Evolutionary conservation across 2,888 invertebrate species (phyloP).

Genomic region (Athalia circularis): DNA sequence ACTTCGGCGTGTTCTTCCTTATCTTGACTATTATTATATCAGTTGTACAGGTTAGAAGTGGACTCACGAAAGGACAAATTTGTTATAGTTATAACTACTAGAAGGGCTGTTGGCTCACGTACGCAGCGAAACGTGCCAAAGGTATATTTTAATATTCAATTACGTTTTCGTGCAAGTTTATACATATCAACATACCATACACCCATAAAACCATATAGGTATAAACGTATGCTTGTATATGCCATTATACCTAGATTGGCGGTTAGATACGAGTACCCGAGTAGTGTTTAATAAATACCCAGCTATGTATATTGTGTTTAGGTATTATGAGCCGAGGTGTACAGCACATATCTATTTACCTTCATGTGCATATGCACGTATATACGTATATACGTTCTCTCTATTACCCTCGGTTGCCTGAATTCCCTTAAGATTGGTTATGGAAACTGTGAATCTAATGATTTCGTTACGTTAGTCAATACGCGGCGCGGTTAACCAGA

Average conservation of each 20-base stretch:
- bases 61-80: slow-evolving; percentile 23
- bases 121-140: slow-evolving; percentile 34
- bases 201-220: no score
- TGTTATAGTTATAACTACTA: not conserved
- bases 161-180: slow-evolving; percentile 43
- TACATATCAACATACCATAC: not conserved
- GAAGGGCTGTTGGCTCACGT: slow-evolving; percentile 20
- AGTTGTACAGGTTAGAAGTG: not conserved
- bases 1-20: not conserved
- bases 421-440: slow-evolving; percentile 38
- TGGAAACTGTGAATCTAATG: slow-evolving; percentile 39
- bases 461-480: slow-evolving; percentile 41
- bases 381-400: not conserved
- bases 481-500: slow-evolving; percentile 28
- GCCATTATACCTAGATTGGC: slow-evolving; percentile 24
- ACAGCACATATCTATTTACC: not conserved
- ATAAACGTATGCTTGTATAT: no score
- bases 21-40: not conserved
- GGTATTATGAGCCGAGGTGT: not conserved
- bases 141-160: slow-evolving; percentile 46
- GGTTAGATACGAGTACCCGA: slow-evolving; percentile 23
- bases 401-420: slow-evolving; percentile 28
- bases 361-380: not conserved
- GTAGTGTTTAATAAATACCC: slow-evolving; percentile 26
- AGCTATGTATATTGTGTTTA: not conserved